These are phyloP conservation scores for Trichopoda pennipes DNA, from an alignment of 2,888 invertebrate genomes.

Conservation along the genomic window DNA sequence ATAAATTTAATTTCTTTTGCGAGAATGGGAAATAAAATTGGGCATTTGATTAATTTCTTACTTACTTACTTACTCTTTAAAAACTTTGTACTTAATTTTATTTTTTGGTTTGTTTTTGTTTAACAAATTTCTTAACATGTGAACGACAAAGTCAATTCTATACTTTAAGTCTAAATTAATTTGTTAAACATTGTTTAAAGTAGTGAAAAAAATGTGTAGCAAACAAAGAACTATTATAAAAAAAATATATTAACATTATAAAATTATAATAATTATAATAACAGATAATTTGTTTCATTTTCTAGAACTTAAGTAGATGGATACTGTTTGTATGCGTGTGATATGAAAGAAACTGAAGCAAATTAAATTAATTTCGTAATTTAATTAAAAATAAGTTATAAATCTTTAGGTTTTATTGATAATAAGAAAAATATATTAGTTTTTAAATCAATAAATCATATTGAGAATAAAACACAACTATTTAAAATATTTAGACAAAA, in stretches of 20 bases:
- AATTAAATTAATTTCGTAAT: constrained; percentile 43
- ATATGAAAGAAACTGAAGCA: constrained; percentile 62
- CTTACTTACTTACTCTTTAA: neutral
- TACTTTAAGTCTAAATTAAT: neutral
- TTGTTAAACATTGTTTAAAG: neutral
- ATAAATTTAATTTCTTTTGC: no score
- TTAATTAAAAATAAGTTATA: neutral
- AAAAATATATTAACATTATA: constrained; percentile 44
- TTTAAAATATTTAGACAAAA: constrained; percentile 51
- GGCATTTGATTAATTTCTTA: no score
- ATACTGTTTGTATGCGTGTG: constrained; percentile 47
- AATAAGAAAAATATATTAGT: neutral
- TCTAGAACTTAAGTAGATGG: constrained; percentile 47
- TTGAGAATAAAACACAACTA: constrained; percentile 15
- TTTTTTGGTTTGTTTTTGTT: constrained; percentile 1
- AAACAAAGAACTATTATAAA: constrained; percentile 10
- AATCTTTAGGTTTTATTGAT: constrained; percentile 2
- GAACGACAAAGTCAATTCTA: constrained; percentile 36
- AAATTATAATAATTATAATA: constrained; percentile 22
- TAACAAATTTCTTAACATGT: constrained; percentile 21
- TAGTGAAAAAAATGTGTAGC: constrained; percentile 32
- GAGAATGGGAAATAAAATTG: no score
- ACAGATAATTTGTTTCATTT: constrained; percentile 28
- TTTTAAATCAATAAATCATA: neutral
- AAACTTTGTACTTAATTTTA: constrained; percentile 40